Evolutionary conservation across 23 tunicate genomes (phyloP).

Genomic region (Phallusia fumigata): DNA sequence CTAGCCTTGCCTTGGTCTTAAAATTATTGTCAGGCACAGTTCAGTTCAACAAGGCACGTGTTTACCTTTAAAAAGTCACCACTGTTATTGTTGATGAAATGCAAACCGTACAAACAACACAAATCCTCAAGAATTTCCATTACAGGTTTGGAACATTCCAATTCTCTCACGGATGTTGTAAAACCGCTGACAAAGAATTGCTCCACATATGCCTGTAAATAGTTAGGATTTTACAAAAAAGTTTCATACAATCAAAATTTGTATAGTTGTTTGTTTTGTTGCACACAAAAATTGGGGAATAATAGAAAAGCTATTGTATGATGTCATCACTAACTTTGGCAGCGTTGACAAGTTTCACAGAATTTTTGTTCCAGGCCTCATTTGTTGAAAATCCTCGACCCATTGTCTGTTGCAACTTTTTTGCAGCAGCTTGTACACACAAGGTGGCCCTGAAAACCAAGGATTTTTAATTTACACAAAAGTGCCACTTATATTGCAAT

Average conservation of each 20-base stretch:
- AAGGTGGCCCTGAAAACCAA: conserved; percentile 25
- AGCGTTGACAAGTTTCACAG: conserved; percentile 56
- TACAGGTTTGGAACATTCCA: conserved; percentile 32
- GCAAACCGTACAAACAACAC: conserved; percentile 56
- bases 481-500: no score
- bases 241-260: not conserved
- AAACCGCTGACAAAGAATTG: conserved; percentile 32
- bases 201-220: conserved; percentile 43
- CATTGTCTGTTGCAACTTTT: conserved; percentile 9
- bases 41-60: no score
- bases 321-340: conserved; percentile 68
- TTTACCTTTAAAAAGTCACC: conserved; percentile 74
- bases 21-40: no score
- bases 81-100: conserved; percentile 38
- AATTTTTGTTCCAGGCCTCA: conserved; percentile 71
- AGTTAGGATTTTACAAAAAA: not conserved
- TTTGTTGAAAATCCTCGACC: conserved; percentile 24
- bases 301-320: no score
- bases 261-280: not conserved
- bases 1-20: no score
- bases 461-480: not conserved
- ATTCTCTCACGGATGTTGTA: conserved; percentile 1
- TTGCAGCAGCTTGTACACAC: conserved; percentile 21
- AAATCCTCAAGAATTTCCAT: conserved; percentile 30
- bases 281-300: no score